These are phyloP conservation scores for Rhynchonema sp. DNA, from an alignment of 2,888 invertebrate genomes.

Conservation along the genomic window DNA sequence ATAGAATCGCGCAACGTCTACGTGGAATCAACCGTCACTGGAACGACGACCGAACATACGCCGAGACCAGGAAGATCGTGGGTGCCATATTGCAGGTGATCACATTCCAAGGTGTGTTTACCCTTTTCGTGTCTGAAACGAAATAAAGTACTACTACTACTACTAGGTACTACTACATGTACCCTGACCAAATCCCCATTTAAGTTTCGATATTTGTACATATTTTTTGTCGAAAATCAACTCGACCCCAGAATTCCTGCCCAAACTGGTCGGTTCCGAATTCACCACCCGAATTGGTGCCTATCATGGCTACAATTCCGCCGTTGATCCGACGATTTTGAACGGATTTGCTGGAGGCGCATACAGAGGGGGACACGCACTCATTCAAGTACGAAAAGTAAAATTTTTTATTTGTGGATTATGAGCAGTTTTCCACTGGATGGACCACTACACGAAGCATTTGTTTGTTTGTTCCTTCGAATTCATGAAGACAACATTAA, in stretches of 20 bases:
- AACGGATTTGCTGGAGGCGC: slow-evolving; percentile 92
- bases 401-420: too few species aligned
- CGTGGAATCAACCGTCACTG: slow-evolving; percentile 63
- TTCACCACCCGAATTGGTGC: slow-evolving; percentile 38
- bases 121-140: too few species aligned
- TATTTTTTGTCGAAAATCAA: too few species aligned
- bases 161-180: too few species aligned
- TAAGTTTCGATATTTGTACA: too few species aligned
- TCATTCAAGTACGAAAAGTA: neutral
- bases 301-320: slow-evolving; percentile 58
- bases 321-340: slow-evolving; percentile 57
- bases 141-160: too few species aligned
- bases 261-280: slow-evolving; percentile 39
- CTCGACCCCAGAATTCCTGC: slow-evolving; percentile 51
- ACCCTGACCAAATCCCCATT: too few species aligned
- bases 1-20: slow-evolving; percentile 51
- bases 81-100: slow-evolving; percentile 45
- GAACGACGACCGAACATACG: slow-evolving; percentile 69
- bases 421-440: too few species aligned
- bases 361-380: slow-evolving; percentile 37
- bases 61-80: slow-evolving; percentile 56
- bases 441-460: too few species aligned
- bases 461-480: neutral
- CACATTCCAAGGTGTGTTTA: neutral
- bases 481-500: neutral